phyloP scores from a whole-genome alignment of 2,113 vertebrate genomes.

The Solenodon paradoxus region DNA sequence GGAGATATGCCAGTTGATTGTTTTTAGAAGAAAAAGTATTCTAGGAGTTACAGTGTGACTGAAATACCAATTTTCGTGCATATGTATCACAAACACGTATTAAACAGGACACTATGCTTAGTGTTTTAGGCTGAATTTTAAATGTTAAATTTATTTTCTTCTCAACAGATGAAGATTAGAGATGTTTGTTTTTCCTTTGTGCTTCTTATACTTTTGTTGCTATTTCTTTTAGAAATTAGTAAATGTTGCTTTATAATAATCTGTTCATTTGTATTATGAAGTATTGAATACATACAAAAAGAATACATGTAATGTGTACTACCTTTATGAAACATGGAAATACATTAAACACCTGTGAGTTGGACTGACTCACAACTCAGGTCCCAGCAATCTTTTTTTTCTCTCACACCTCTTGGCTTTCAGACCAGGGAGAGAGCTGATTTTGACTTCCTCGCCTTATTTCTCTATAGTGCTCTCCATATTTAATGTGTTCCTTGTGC shows the following conservation, averaged over 20 bases:
- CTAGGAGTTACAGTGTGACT: slow-evolving; percentile 2
- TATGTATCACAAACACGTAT: neutral
- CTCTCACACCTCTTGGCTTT: neutral
- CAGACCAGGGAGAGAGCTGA: neutral
- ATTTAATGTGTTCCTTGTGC: neutral
- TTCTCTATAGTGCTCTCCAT: neutral
- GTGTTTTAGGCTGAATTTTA: neutral
- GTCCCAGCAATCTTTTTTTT: neutral
- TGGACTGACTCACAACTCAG: too few relatives aligned
- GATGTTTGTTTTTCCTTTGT: neutral
- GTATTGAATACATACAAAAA: neutral
- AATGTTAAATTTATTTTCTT: neutral
- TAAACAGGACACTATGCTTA: neutral
- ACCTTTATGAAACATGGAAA: neutral
- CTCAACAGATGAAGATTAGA: neutral
- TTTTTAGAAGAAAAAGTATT: neutral
- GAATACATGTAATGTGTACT: neutral
- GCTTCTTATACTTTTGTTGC: neutral
- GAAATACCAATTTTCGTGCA: neutral
- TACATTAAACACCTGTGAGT: neutral
- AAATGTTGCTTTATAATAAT: neutral
- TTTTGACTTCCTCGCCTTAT: neutral
- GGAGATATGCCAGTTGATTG: neutral
- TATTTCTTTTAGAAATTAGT: neutral
- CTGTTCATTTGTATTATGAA: neutral